These are phyloP conservation scores for Coranthus polyacanthus DNA, from an alignment of 2,797 vertebrate genomes.

Conservation along the genomic window DNA sequence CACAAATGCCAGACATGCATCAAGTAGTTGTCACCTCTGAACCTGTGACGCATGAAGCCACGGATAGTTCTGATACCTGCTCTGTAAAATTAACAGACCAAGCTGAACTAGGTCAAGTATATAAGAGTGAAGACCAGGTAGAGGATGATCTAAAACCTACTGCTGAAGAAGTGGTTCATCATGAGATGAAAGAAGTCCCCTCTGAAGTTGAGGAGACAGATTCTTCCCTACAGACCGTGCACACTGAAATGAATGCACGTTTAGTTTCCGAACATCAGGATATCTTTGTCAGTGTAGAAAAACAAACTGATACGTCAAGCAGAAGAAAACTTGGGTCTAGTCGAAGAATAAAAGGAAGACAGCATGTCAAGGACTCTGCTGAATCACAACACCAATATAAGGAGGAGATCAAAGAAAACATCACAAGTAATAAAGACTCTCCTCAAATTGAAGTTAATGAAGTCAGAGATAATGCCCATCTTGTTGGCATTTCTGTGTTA, in stretches of 20 bases:
- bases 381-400: slow-evolving; percentile 1
- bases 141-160: slow-evolving; percentile 1
- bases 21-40: background rate
- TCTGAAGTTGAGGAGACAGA: background rate
- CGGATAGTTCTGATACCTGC: background rate
- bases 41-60: slow-evolving; percentile 1
- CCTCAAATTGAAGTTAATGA: slow-evolving; percentile 7
- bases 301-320: background rate
- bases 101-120: background rate
- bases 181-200: background rate
- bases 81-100: slow-evolving; percentile 17
- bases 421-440: background rate
- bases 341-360: slow-evolving; percentile 56
- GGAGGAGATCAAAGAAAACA: slow-evolving; percentile 5
- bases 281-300: background rate
- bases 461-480: slow-evolving; percentile 12
- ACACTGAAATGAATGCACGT: background rate
- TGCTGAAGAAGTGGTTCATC: slow-evolving; percentile 8
- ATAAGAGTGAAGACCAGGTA: background rate
- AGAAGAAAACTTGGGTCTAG: slow-evolving; percentile 75
- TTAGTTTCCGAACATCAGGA: background rate
- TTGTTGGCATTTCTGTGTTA: background rate
- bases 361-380: slow-evolving; percentile 12
- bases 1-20: slow-evolving; percentile 18
- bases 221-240: background rate